Evolutionary conservation across 2,797 vertebrate genomes (phyloP), one percentile per base, ranked within the genome.

Genomic region (Paguma larvata): DNA sequence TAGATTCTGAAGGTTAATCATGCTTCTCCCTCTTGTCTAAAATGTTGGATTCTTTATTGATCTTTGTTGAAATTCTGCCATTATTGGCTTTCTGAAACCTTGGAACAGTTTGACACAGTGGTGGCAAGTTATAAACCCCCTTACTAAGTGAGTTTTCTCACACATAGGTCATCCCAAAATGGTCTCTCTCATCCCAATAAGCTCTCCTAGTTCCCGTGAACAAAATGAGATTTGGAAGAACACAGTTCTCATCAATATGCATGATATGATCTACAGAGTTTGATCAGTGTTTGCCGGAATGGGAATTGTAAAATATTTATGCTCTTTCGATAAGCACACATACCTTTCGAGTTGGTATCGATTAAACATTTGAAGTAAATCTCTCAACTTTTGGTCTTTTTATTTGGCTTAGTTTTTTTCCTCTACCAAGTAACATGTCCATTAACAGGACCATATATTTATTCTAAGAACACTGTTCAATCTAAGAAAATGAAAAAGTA

Each of bases 241-340:
- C 1, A 53, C 4, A 19, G 12, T 75, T 89, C 91, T 79, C 91
- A 89, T 96, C 83, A 95, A 93, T 82, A 92, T 84, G 65, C 41
- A 72, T 63, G 51, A 85, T 41, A 87, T 8, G 19, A 80, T 91
- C 82, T 89, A 85, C 77, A 67, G 59, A 85, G 68, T 80, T 92
- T 84, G 77, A 67, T 48, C 84, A 91, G 63, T 79, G 48, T 89
- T 91, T 87, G 38, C 53, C 94, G 92, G 56, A 95, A 89, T 79
- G 46, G 65, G 59, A 91, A 94, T 7, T 92, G 59, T 97, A 91
- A 89, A 97, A 96, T 94, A 97, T 95, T 97, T 86, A 97, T 95
- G 53, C 16, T 70, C 48, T 41, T 95, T 97, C 15, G 0, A 82
- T 91, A 97, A 94, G 75, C 12, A 51, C 11, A 91, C 48, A 89